Evolutionary conservation across 2,888 invertebrate genomes (phyloP).

Genomic region (Hirudinaria manillensis): DNA sequence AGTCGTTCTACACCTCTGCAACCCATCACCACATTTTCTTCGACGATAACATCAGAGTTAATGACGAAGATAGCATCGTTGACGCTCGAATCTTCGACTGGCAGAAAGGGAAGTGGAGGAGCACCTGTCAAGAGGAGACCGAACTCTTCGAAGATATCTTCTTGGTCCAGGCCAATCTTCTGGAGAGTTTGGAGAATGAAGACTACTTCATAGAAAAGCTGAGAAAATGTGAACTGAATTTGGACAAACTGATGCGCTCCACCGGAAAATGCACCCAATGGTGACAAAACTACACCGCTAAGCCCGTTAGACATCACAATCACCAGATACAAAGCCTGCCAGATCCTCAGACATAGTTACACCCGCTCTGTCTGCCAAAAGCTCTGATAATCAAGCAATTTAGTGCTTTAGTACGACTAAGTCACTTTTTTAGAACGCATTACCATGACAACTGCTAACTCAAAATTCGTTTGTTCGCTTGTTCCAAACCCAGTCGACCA

Average conservation of each 20-base stretch:
- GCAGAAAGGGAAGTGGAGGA: constrained; percentile 42
- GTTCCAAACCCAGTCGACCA: no score
- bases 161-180: constrained; percentile 51
- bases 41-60: constrained; percentile 52
- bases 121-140: constrained; percentile 32
- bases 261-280: background rate
- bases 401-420: no score
- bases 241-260: constrained; percentile 37
- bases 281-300: no score
- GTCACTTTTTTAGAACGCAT: no score
- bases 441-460: no score
- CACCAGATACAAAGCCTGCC: no score
- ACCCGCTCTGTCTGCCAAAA: no score
- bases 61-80: constrained; percentile 51
- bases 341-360: no score
- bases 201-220: constrained; percentile 49
- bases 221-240: constrained; percentile 46
- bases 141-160: constrained; percentile 43
- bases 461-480: no score
- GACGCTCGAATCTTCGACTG: constrained; percentile 47
- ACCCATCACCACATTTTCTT: constrained; percentile 52
- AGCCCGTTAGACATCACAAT: no score
- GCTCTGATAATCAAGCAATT: no score
- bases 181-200: constrained; percentile 46
- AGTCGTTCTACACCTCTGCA: background rate